phyloP scores from a whole-genome alignment of 2,888 invertebrate species.

The Cephonodes hylas region DNA sequence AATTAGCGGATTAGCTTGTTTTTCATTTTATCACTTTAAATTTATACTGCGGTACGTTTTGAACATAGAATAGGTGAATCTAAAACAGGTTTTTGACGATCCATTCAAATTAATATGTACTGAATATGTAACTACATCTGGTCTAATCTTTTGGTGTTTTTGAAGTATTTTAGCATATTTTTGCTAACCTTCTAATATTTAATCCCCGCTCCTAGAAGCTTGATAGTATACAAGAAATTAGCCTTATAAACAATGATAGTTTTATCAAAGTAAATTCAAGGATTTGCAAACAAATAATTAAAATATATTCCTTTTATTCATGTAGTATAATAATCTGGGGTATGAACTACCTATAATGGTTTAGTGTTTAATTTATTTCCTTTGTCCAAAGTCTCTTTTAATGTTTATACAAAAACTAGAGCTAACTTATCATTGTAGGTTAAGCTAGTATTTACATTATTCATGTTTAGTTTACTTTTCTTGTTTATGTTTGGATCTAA shows the following conservation, averaged over 20 bases:
- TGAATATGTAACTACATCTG: not conserved
- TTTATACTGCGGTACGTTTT: not conserved
- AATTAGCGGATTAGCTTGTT: not conserved
- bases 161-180: not conserved
- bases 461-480: not conserved
- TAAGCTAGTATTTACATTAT: not conserved
- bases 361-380: not conserved
- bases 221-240: not conserved
- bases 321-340: too few species aligned
- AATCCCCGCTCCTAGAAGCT: not conserved
- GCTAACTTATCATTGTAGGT: not conserved
- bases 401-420: not conserved
- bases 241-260: too few species aligned
- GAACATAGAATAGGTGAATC: not conserved
- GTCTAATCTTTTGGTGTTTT: not conserved
- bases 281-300: too few species aligned
- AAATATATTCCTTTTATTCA: too few species aligned
- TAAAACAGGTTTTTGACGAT: not conserved
- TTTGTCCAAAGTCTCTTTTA: not conserved
- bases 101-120: not conserved
- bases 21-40: not conserved
- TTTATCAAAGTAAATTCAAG: too few species aligned
- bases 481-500: not conserved
- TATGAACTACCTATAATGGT: too few species aligned
- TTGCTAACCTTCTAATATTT: not conserved